phyloP scores from a whole-genome alignment of 1,140 invertebrate genomes.

The Thaumetopoea pityocampa region DNA sequence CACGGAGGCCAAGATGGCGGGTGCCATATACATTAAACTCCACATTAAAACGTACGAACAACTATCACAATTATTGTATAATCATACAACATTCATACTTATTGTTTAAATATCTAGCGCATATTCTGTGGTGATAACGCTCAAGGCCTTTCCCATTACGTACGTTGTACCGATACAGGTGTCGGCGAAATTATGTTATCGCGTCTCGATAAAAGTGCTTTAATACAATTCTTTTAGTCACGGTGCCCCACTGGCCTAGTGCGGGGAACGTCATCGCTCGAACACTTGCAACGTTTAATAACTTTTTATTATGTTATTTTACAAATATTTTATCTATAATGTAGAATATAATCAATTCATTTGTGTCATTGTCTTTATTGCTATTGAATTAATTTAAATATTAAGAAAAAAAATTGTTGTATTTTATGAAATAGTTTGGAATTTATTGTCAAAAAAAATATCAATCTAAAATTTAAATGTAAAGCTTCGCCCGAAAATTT shows the following conservation, averaged over 20 bases:
- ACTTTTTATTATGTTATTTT: slow-evolving; percentile 13
- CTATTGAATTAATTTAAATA: too few species aligned
- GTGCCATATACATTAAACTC: too few species aligned
- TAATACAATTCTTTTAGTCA: slow-evolving; percentile 12
- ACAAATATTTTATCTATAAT: too few species aligned
- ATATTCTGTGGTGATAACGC: slow-evolving; percentile 44
- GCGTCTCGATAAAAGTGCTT: slow-evolving; percentile 11
- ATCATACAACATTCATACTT: slow-evolving; percentile 31
- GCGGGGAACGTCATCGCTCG: slow-evolving; percentile 2
- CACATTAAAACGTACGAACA: too few species aligned
- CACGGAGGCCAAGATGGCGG: slow-evolving; percentile 41
- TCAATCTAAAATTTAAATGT: too few species aligned
- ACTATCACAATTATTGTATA: slow-evolving; percentile 25
- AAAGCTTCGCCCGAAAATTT: too few species aligned
- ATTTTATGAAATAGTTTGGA: too few species aligned
- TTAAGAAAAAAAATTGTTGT: too few species aligned
- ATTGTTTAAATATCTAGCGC: slow-evolving; percentile 34
- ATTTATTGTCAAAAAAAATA: too few species aligned
- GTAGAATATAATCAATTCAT: too few species aligned
- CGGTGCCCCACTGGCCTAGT: slow-evolving; percentile 14
- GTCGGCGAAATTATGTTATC: slow-evolving; percentile 22
- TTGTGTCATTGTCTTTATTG: too few species aligned
- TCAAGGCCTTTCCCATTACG: slow-evolving; percentile 48
- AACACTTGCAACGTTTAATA: slow-evolving; percentile 12
- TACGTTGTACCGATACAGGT: slow-evolving; percentile 17